phyloP scores from a whole-genome alignment of 2,888 invertebrate genomes.

The Latrodectus hesperus region DNA sequence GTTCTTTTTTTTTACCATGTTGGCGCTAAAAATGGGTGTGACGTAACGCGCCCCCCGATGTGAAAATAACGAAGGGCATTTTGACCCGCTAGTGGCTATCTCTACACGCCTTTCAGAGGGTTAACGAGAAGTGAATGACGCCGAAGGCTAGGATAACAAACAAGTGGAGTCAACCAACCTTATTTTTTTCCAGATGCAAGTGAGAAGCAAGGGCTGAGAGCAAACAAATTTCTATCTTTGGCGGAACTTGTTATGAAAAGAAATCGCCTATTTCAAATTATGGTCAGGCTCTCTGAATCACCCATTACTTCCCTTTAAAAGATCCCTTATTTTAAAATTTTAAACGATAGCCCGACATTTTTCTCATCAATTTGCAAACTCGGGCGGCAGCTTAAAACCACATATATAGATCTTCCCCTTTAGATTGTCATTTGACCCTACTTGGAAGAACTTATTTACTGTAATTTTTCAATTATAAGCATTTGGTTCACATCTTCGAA shows the following conservation, averaged over 20 bases:
- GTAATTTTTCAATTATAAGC: too few species aligned
- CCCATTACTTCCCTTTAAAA: background rate
- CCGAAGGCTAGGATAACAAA: conserved; percentile 46
- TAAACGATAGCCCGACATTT: too few species aligned
- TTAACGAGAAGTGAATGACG: conserved; percentile 46
- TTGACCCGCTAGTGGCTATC: conserved; percentile 28
- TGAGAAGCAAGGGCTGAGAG: conserved; percentile 15
- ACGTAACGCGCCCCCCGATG: conserved; percentile 50
- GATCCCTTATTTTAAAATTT: background rate
- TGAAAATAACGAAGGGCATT: conserved; percentile 46
- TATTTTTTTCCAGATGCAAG: conserved; percentile 21
- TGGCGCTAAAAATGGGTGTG: conserved; percentile 46
- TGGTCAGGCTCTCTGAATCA: conserved; percentile 11
- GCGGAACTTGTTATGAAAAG: conserved; percentile 25
- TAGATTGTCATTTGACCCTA: too few species aligned
- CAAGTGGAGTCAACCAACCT: conserved; percentile 35
- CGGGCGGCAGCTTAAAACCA: too few species aligned
- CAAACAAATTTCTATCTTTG: conserved; percentile 26
- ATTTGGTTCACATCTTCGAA: too few species aligned
- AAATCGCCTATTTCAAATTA: background rate
- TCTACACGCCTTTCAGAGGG: conserved; percentile 14
- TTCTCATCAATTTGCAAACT: too few species aligned
- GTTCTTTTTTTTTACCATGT: background rate
- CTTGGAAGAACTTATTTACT: too few species aligned
- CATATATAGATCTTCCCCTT: too few species aligned